Percentiles rank a stretch among this genome's conserved stretches.
Conservation (phyloP, 1,140 invertebrate genomes). For the Dinoponera quadriceps region DNA sequence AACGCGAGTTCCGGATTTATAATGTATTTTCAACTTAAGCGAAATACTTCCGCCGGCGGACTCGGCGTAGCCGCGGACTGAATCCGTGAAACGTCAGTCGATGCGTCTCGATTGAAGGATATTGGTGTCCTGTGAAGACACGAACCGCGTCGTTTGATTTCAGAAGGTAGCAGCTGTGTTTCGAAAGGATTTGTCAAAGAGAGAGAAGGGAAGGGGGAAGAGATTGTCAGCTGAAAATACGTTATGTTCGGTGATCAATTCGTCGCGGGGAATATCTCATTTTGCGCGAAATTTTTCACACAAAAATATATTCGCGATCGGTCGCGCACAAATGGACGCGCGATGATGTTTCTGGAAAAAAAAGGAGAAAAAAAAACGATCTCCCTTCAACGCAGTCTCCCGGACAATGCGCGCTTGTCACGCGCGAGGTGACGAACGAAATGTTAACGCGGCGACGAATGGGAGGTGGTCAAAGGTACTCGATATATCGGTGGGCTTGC, state of each 20-base stretch:
- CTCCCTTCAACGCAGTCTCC: not conserved
- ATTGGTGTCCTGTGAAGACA: too few species aligned
- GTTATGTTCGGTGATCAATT: too few species aligned
- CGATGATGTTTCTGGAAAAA: not conserved
- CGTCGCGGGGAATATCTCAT: too few species aligned
- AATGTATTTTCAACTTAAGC: slow-evolving; percentile 37
- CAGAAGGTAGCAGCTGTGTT: too few species aligned
- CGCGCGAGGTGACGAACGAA: not conserved
- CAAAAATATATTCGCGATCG: too few species aligned
- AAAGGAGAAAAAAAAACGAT: not conserved
- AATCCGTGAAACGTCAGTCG: slow-evolving; percentile 5
- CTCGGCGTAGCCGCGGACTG: not conserved
- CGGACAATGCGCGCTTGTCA: not conserved
- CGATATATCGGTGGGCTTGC: not conserved
- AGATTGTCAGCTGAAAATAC: too few species aligned
- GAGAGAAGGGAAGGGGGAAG: too few species aligned
- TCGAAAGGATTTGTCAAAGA: too few species aligned
- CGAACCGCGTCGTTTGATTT: not conserved
- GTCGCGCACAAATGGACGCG: too few species aligned
- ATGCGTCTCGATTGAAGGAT: too few species aligned
- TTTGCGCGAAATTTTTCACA: too few species aligned
- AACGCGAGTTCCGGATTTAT: slow-evolving; percentile 12
- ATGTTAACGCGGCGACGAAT: not conserved
- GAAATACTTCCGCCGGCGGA: slow-evolving; percentile 5
- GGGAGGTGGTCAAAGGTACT: not conserved